Evolutionary conservation across 1,140 invertebrate genomes (phyloP).

Genomic region (Trichomalopsis sarcophagae): DNA sequence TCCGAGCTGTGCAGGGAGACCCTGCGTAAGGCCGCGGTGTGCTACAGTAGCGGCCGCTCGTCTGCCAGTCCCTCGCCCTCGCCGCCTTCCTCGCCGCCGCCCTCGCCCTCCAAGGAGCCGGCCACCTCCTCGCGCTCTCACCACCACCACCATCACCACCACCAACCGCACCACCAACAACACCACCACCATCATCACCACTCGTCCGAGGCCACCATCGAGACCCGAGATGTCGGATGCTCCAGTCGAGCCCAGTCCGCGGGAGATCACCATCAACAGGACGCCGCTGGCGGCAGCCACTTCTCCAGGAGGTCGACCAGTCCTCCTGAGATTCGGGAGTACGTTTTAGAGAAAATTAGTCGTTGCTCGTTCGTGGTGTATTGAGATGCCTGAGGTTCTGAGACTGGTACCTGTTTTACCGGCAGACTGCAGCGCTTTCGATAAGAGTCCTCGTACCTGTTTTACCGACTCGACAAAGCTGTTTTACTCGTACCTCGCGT

Average conservation of each 20-base stretch:
- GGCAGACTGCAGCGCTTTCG: too few relatives aligned
- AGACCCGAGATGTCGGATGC: slow-evolving; percentile 53
- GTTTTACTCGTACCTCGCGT: neutral
- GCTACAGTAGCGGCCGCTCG: slow-evolving; percentile 72
- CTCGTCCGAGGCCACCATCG: slow-evolving; percentile 51
- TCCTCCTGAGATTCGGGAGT: slow-evolving; percentile 63
- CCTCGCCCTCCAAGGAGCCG: slow-evolving; percentile 70
- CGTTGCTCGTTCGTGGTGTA: neutral
- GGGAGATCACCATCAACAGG: slow-evolving; percentile 51
- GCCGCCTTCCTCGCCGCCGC: slow-evolving; percentile 71
- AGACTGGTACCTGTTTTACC: neutral
- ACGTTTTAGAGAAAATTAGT: slow-evolving; percentile 56
- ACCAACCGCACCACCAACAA: neutral
- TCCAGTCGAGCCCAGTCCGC: slow-evolving; percentile 45
- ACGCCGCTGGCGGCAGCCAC: slow-evolving; percentile 45
- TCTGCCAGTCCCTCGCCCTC: slow-evolving; percentile 70
- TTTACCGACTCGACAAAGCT: neutral
- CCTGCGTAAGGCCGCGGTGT: slow-evolving; percentile 76
- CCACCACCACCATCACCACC: neutral
- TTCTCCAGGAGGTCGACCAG: slow-evolving; percentile 31
- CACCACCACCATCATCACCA: slow-evolving; percentile 8
- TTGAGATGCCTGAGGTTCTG: neutral
- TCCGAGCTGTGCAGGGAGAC: slow-evolving; percentile 80
- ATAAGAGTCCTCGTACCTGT: neutral
- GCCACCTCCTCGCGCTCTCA: neutral